Evolutionary conservation across 2,888 invertebrate genomes (phyloP), one percentile per base, ranked within the genome.

Genomic region (Eulithis testata): DNA sequence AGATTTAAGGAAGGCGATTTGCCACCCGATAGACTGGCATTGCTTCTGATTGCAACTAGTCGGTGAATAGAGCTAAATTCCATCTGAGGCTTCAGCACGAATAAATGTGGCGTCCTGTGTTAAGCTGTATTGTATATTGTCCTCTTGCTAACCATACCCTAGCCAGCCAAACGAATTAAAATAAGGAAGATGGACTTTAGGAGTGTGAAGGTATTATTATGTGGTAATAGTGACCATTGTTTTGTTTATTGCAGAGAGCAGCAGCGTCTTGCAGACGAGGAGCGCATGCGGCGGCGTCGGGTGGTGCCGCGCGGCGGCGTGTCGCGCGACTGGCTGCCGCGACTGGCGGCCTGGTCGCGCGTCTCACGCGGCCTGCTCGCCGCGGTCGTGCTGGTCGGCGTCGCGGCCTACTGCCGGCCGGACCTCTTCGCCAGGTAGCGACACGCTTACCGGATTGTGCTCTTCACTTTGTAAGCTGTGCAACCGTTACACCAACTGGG

Each of bases 401-500:
- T 94, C 69, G 94, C 94, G 83, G 94, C 94, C 47, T 94, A 94
- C 88, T 94, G 94, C 87, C 86, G 94, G 44, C 94, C 93, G 72
- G 94, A 94, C 59, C 77, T 90, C 36, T 80, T 86, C 80, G 74
- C 74, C 84, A 90, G 90, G 89, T 93, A 93, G 91, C 92, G 90
- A 72, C 86, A 83, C 79, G 85, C 83, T 14, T 93, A 89, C 80
- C 89, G 84, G 83, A 84, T 93, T 80, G 90, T 91, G 73, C 74
- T 93, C 63, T 90, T 93, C 84, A 77, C 81, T 68, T 76, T 87
- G 45, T 89, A 85, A 77, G n/a, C n/a, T 11, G 70, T 36, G 31
- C 11, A n/a, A 31, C 31, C 43, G 31, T 50, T 40, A 40, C 40
- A 8, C 40, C 6, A 40, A 9, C 8, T 8, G 9, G 9, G 40